Evolutionary conservation across 37 sponge, comb jelly and placozoan genomes (phyloP).

Genomic region (Bolinopsis microptera): DNA sequence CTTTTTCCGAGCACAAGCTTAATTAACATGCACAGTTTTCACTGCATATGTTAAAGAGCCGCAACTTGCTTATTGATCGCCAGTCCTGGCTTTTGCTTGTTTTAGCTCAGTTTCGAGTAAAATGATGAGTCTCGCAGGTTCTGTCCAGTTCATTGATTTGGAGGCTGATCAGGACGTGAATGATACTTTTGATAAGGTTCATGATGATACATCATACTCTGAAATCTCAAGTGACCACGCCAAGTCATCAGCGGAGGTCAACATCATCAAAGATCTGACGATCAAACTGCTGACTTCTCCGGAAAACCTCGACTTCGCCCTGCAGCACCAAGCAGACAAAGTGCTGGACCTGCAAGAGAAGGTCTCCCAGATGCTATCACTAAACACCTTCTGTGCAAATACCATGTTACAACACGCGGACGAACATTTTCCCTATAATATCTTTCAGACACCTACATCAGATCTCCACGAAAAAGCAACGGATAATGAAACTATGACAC

Average conservation of each 20-base stretch:
- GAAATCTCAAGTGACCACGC: no score
- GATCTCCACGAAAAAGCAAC: neutral
- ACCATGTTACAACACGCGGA: neutral
- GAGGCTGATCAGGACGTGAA: neutral
- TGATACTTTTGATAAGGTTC: neutral
- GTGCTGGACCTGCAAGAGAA: neutral
- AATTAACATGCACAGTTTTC: slow-evolving; percentile 65
- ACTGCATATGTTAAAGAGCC: slow-evolving; percentile 56
- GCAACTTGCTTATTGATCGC: slow-evolving; percentile 40
- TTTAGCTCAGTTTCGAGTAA: neutral
- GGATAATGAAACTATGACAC: neutral
- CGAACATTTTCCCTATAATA: neutral
- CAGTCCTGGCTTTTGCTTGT: slow-evolving; percentile 35
- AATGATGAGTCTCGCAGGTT: neutral
- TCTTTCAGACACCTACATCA: neutral
- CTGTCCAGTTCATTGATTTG: neutral
- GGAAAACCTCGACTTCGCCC: slow-evolving; percentile 37
- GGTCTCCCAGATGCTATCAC: neutral
- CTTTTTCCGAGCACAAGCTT: slow-evolving; percentile 53
- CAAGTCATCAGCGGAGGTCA: neutral
- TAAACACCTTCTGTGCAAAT: neutral
- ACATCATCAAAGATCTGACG: neutral
- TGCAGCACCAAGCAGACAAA: neutral
- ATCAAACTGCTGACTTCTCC: slow-evolving; percentile 46
- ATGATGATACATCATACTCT: neutral